Evolutionary conservation across 2,797 vertebrate genomes (phyloP).

Genomic region (Mus caroli): DNA sequence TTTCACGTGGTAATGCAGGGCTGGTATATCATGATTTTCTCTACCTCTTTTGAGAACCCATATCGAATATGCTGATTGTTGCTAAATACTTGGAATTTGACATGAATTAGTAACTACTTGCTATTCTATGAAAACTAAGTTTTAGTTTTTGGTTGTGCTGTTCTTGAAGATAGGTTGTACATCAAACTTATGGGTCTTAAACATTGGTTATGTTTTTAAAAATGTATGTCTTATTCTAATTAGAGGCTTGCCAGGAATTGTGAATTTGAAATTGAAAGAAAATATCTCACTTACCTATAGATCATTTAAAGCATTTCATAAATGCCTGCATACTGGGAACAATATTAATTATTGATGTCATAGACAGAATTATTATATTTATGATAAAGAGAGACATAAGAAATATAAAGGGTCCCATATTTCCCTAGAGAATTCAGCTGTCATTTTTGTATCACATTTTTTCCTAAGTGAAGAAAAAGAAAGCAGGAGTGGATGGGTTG

Average conservation of each 20-base stretch:
- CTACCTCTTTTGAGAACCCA: background rate
- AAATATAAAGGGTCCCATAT: background rate
- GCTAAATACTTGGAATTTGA: background rate
- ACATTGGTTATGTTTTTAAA: background rate
- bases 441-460: background rate
- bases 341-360: background rate
- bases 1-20: background rate
- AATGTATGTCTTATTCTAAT: background rate
- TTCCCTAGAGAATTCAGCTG: background rate
- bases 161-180: background rate
- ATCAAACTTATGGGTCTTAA: background rate
- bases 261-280: constrained; percentile 3
- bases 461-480: background rate
- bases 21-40: background rate
- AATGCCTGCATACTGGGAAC: background rate
- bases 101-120: background rate
- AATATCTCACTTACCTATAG: background rate
- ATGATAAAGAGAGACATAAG: background rate
- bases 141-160: background rate
- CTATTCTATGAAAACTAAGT: background rate
- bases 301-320: background rate
- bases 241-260: background rate
- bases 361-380: background rate
- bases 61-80: background rate
- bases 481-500: no score